Base-by-base conservation (phyloP, 2,113 vertebrate genomes). In the Asarcornis scutulata region DNA sequence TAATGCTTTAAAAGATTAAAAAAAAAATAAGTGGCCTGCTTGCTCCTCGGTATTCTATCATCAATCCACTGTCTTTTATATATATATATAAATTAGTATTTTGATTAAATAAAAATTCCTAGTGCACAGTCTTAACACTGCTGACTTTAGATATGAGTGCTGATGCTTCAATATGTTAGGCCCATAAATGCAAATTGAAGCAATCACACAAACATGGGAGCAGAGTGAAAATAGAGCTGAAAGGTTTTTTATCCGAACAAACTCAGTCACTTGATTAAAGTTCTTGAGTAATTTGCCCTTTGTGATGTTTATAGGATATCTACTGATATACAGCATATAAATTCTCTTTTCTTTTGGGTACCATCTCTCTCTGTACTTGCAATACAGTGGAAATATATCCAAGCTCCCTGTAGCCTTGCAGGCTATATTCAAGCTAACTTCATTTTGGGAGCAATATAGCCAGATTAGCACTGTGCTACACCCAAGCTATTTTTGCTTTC, bases 31-130 rank as follows among this genome's bases (percentile, higher is more conserved):
- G 68, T 36, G 60, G 26, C 31, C 64, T 86, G 11, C 67, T 95
- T 83, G 10, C 34, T 91, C n/a, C 42, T 95, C 69, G 50, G 32
- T 71, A 46, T 69, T 86, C 31, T 92, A 26, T 80, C 86, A 79
- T 82, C 93, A 95, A 53, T 92, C 78, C 26, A 72, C 62, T 52
- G 13, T 31, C 64, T 40, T 60, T 5, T 71, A 48, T 46, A 46
- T 48, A 48, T 22, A 48, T 22, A 48, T 68, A 52, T 3, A 63
- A 91, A 77, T 62, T 63, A 55, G 27, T 83, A 88, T 93, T 96
- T 95, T 97, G 78, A 95, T 97, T 91, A 96, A 97, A 95, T 96
- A 94, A 88, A 93, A 96, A 90, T 90, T 96, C 94, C 74, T 91
- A 81, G 31, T 69, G 86, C 75, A 89, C 53, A 84, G 29, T 86